Base-by-base conservation (phyloP, 2,797 vertebrate species). In the Mus caroli region DNA sequence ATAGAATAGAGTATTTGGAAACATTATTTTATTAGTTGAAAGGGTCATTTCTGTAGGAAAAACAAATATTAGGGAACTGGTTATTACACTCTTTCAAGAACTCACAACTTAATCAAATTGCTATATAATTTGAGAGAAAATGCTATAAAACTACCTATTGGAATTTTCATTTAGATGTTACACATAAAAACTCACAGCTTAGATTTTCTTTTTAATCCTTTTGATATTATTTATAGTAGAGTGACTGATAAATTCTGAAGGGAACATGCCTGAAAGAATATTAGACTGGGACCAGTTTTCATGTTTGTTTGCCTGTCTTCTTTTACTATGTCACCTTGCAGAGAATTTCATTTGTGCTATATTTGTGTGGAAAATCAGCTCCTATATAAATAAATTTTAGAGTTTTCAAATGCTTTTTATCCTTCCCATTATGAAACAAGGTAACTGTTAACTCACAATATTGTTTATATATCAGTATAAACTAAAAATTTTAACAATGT, bases 71-170 rank as follows among this genome's bases (percentile, higher is more conserved):
- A 15, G 73, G 12, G 58, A 86, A 94, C 20, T 31, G 22, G 7
- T 67, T 62, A 46, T 58, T 37, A 46, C 4, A 14, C 20, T 43
- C 22, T 20, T 17, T 37, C 43, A 26, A 10, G 40, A 91, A 71
- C 19, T 73, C 37, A 34, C 34, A 91, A 52, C 1, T 77, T 94
- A 69, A 78, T 52, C 94, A 93, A 93, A 92, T 19, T 50, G 75
- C 56, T 69, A 92, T 26, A 22, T 62, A 82, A 80, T 73, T 19
- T 95, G 54, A 93, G 26, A 85, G 11, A 93, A 88, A 97, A 58
- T 88, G 3, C 11, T 50, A 56, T 69, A 90, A 93, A 89, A 75
- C 5, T 50, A 37, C 19, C 56, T 77, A 88, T 91, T 54, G 54
- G 13, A 91, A 67, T 46, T 94, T 11, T 92, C 7, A 64, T 52